phyloP scores from a whole-genome alignment of 2,113 vertebrate genomes.

The Scophthalmus maximus region DNA sequence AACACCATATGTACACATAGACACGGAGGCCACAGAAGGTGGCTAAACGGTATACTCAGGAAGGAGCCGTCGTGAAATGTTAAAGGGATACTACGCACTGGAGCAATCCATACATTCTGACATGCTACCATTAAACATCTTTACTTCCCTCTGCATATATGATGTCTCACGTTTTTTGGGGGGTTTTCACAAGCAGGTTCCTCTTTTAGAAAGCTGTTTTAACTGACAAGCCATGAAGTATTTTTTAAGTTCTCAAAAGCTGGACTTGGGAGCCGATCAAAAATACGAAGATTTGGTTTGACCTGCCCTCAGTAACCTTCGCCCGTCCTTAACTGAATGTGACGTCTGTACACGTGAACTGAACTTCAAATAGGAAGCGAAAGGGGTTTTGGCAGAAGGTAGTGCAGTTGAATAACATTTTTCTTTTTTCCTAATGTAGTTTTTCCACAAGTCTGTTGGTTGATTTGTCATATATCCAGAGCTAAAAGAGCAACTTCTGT shows the following conservation, averaged over 20 bases:
- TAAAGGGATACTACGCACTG: constrained; percentile 54
- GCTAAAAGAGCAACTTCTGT: constrained; percentile 3
- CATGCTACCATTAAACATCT: constrained; percentile 34
- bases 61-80: constrained; percentile 63
- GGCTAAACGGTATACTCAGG: constrained; percentile 65
- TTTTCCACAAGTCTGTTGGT: background rate
- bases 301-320: background rate
- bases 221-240: background rate
- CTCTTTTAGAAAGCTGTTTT: constrained; percentile 8
- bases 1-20: constrained; percentile 86
- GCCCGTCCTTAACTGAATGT: background rate
- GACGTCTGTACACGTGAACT: constrained; percentile 7
- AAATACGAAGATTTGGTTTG: background rate
- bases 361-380: background rate
- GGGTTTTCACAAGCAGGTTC: background rate
- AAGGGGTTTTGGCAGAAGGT: too few relatives aligned
- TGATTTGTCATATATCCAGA: background rate
- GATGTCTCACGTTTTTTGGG: background rate
- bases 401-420: background rate
- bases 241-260: constrained; percentile 1
- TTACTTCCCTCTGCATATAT: constrained; percentile 43
- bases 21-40: constrained; percentile 71
- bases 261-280: background rate
- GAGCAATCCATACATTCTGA: constrained; percentile 22
- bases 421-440: too few relatives aligned